Evolutionary conservation across 2,888 invertebrate genomes (phyloP).

Genomic region (Melangyna quadrimaculata): DNA sequence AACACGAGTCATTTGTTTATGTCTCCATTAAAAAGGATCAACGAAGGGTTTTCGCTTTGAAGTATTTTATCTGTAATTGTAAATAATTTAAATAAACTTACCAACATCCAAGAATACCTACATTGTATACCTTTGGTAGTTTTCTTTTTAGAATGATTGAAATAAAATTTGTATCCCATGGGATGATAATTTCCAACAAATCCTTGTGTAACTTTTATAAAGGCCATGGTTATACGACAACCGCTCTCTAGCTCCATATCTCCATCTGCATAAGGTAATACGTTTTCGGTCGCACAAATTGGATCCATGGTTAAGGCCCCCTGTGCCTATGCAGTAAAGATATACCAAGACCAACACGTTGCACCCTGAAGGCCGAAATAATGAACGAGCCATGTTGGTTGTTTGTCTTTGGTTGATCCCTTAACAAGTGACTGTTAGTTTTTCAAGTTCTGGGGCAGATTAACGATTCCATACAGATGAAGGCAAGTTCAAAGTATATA

Average conservation of each 20-base stretch:
- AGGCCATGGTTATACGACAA: background rate
- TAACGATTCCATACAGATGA: slow-evolving; percentile 18
- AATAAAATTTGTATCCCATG: slow-evolving; percentile 2
- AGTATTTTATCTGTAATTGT: background rate
- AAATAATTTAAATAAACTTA: background rate
- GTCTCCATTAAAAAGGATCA: background rate
- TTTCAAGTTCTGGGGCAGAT: slow-evolving; percentile 53
- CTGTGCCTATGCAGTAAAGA: no score
- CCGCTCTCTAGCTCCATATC: no score
- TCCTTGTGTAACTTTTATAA: background rate
- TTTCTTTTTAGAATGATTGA: background rate
- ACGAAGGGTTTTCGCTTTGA: background rate
- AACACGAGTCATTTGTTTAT: background rate
- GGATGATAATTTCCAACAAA: background rate
- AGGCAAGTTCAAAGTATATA: background rate
- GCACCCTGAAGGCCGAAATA: slow-evolving; percentile 50
- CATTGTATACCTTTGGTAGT: no score
- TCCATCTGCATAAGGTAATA: slow-evolving; percentile 63
- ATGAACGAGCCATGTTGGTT: slow-evolving; percentile 65
- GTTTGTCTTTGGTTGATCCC: slow-evolving; percentile 59
- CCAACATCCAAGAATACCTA: background rate
- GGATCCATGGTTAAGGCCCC: slow-evolving; percentile 35
- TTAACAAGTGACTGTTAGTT: slow-evolving; percentile 50
- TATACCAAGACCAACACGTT: no score
- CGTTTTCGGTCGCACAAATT: slow-evolving; percentile 58